Evolutionary conservation across 2,888 invertebrate species (phyloP), one percentile per base, ranked within the genome.

Genomic region (Clostera curtula): DNA sequence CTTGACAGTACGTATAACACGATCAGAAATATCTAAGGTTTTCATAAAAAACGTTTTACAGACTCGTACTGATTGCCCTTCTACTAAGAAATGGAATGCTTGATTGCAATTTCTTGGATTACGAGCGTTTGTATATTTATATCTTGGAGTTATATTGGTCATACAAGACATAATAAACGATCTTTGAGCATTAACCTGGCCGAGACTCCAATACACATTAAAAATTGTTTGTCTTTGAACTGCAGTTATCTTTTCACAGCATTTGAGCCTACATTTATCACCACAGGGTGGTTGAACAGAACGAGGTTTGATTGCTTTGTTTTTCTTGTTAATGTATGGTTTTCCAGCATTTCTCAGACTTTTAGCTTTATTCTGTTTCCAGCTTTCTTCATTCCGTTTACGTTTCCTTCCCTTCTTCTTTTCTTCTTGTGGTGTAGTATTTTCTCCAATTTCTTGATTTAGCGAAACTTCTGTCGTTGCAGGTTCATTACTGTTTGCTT

Each of bases 81-180:
- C 15, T 4, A 29, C 19, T 10, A 11, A n/a, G 8, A 35, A 30
- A 27, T 30, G 19, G n/a, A 30, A 36, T 9, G 32, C 29, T 11
- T 30, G 7, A 7, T 36, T 36, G 6, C 19, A 19, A 7, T 22
- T 12, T 16, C 30, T 17, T 1, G 34, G 27, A 6, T 21, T 18
- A 4, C n/a, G 8, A 13, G 29, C 31, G 22, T 36, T 36, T 5
- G 35, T 20, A 9, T 36, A 29, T 21, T 28, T 29, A 9, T 36
- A 32, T 28, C 10, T 28, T 8, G 32, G 33, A 20, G 33, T 33
- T 20, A 35, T 33, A 31, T 27, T 17, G 24, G 37, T 34, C 27
- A 40, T 27, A 29, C 43, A 43, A 19, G 35, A 37, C 33, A 25
- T 22, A 24, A 39, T 42, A 36, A 29, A 42, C 7, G 31, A 33